Conservation (phyloP, 2,113 vertebrate genomes). For the Hypanus sabinus region DNA sequence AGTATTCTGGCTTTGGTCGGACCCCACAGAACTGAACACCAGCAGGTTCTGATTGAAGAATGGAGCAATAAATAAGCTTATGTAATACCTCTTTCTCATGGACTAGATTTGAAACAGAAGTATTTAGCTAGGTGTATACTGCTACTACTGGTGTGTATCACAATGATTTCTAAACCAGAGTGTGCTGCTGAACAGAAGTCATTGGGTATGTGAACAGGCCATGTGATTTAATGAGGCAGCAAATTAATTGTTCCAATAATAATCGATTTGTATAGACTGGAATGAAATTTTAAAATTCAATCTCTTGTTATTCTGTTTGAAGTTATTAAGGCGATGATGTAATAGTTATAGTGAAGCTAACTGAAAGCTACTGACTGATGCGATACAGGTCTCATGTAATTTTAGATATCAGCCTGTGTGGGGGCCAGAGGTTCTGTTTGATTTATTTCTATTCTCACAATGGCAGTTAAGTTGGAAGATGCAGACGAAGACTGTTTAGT, state of each 20-base stretch:
- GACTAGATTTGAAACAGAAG: not conserved
- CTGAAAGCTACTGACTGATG: not conserved
- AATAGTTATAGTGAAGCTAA: not conserved
- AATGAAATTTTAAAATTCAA: not conserved
- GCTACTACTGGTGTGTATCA: no score
- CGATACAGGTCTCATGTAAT: not conserved
- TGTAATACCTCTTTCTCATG: not conserved
- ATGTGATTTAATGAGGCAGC: not conserved
- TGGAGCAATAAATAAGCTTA: not conserved
- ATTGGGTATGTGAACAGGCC: not conserved
- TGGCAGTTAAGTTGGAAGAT: slow-evolving; percentile 23
- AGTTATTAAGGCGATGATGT: not conserved
- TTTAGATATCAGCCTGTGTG: not conserved
- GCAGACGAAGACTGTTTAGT: slow-evolving; percentile 10
- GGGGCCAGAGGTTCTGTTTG: not conserved
- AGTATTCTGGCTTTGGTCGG: not conserved
- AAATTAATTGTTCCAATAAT: not conserved
- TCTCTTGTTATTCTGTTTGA: not conserved
- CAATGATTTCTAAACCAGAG: no score
- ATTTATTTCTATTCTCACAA: not conserved
- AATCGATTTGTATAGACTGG: not conserved
- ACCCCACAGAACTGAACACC: not conserved
- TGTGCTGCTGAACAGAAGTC: no score
- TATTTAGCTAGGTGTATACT: not conserved
- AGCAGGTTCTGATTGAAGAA: not conserved